Evolutionary conservation across 1,140 invertebrate genomes (phyloP), one percentile per base, ranked within the genome.

Genomic region (Gryon sp.): DNA sequence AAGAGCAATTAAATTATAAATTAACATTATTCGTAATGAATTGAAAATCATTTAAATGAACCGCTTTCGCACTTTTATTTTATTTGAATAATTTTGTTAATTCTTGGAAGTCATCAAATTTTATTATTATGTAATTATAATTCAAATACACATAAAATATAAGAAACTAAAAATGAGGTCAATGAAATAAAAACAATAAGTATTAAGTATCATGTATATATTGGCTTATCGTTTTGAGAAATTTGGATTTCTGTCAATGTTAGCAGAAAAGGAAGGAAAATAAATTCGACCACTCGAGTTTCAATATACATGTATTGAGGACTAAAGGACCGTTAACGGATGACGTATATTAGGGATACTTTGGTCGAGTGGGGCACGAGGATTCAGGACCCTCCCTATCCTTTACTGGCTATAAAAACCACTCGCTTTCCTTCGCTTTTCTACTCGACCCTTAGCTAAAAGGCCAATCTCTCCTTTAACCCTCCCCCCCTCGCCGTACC

Each of bases 311-410:
- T 74, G 36, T 66, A 72, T 77, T 68, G 52, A 68, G 72, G 72
- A 62, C 69, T 66, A 84, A 85, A 81, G 78, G 60, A 77, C 85
- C 83, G 85, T 85, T 87, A 88, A 88, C 83, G 85, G 82, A 89
- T 88, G 86, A 89, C 86, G 87, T 88, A 87, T 89, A 89, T 89
- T 89, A 88, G 87, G 87, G 86, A 89, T 83, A 88, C 86, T 89
- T 82, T 82, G 86, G 83, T 87, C 85, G 86, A 89, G 87, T 87
- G 77, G 86, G 82, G 82, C 79, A 80, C 85, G 76, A 85, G 80
- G 79, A 85, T 84, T 68, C 77, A 60, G 75, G 78, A 85, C 85
- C 84, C 86, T 87, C 84, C 83, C 80, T 83, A 82, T 86, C 87
- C 84, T 85, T 88, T 76, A 84, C 83, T 65, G 80, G 79, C 87